These are phyloP conservation scores for Sinosuthora webbiana DNA, from an alignment of 2,113 vertebrate species.

Conservation along the genomic window DNA sequence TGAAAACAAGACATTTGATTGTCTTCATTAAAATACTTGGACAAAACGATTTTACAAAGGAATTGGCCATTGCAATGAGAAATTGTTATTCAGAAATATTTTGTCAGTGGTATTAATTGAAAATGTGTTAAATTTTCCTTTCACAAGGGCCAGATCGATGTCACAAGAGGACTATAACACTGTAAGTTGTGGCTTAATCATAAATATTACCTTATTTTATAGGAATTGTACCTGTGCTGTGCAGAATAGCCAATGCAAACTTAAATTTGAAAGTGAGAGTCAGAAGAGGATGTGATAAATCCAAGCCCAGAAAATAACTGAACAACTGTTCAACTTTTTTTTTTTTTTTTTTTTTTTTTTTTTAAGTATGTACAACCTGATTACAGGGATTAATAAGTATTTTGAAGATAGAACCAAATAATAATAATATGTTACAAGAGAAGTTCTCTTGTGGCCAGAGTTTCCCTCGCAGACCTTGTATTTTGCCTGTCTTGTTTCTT, in stretches of 20 bases:
- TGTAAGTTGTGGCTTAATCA: background rate
- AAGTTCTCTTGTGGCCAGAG: background rate
- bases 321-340: background rate
- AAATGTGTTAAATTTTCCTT: background rate
- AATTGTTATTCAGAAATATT: background rate
- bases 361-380: background rate
- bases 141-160: background rate
- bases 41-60: background rate
- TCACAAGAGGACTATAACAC: background rate
- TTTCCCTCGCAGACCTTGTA: background rate
- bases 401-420: background rate
- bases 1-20: background rate
- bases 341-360: background rate
- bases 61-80: background rate
- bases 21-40: background rate
- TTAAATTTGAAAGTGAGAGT: background rate
- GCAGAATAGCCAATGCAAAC: background rate
- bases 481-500: background rate
- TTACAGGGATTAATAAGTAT: background rate
- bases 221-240: background rate
- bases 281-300: background rate
- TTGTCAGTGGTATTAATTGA: background rate
- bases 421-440: background rate
- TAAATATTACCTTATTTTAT: background rate
- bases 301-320: background rate